Base-by-base conservation (phyloP, 1,140 invertebrate genomes). In the Parapsyche elsis region DNA sequence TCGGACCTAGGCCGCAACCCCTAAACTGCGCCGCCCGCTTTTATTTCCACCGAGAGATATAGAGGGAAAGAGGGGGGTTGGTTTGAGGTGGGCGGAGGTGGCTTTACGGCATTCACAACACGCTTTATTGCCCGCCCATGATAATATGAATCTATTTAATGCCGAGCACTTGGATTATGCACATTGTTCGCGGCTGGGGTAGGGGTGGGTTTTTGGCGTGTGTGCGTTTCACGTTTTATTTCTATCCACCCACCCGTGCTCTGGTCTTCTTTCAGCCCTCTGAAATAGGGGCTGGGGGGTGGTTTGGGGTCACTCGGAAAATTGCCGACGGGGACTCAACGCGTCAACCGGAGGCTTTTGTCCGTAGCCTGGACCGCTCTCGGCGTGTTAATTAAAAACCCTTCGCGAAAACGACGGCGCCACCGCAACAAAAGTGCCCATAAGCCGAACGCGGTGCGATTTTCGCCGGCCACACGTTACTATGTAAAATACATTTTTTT, bases 141-240 rank as follows among this genome's bases (percentile, higher is more conserved):
- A 78, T 81, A 81, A 78, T 81, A 73, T 71, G 80, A 81, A 81
- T 81, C 76, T 81, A 73, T 77, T 81, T 78, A 78, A 81, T 73
- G 49, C 75, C 49, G 49, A 19, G 23, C 64, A 73, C 74, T 57
- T 57, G 75, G 75, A 71, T 71, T 77, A 73, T 81, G 79, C 80
- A 73, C 67, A 73, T 73, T 59, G 80, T 61, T 70, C 24, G 24
- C 30, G 30, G 30, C 1, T 7, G 30, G 30, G 30, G 30, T 1
- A 7, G 2, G 30, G 30, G 30, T 1, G 30, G 30, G n/a, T n/a
- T n/a, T n/a, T n/a, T n/a, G 19, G 16, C 1, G 61, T 45, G 70
- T 38, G 61, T 67, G 30, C 71, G 45, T 10, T 16, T 49, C 57
- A 16, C 16, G 26, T 45, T 67, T 64, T 67, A 64, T 77, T 57